A percentile compares a stretch with the other conserved stretches of the same genome.
Conservation (phyloP, 2,113 vertebrate genomes). For the Melospiza melodia region DNA sequence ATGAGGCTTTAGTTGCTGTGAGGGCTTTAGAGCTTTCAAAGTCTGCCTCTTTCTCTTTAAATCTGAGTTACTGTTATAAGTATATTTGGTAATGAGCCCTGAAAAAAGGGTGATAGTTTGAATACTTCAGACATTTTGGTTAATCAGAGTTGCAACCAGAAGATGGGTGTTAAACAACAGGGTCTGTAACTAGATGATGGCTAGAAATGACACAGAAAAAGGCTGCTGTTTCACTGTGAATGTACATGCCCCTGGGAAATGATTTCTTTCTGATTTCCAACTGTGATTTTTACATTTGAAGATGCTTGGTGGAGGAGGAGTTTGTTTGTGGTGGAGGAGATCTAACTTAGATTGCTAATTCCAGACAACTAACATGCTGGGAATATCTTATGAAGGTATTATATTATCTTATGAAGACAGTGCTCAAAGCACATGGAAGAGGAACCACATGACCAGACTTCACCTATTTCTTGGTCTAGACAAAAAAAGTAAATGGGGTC, state of each 20-base stretch:
- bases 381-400: neutral
- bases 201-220: neutral
- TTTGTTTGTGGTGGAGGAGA: neutral
- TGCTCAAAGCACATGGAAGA: neutral
- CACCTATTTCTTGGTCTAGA: neutral
- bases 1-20: neutral
- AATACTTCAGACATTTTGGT: neutral
- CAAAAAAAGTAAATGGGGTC: neutral
- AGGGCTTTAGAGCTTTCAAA: neutral
- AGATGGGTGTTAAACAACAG: neutral
- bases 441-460: neutral
- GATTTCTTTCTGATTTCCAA: neutral
- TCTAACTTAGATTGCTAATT: neutral
- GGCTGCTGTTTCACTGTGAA: neutral
- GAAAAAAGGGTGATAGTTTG: neutral
- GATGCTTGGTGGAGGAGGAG: neutral
- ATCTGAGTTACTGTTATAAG: neutral
- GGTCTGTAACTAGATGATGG: neutral
- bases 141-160: neutral
- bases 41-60: neutral
- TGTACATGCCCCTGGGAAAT: neutral
- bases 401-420: neutral
- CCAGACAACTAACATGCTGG: neutral
- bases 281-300: conserved; percentile 27
- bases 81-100: neutral